Conservation (phyloP, 2,113 vertebrate species). For the Alligator sinensis region DNA sequence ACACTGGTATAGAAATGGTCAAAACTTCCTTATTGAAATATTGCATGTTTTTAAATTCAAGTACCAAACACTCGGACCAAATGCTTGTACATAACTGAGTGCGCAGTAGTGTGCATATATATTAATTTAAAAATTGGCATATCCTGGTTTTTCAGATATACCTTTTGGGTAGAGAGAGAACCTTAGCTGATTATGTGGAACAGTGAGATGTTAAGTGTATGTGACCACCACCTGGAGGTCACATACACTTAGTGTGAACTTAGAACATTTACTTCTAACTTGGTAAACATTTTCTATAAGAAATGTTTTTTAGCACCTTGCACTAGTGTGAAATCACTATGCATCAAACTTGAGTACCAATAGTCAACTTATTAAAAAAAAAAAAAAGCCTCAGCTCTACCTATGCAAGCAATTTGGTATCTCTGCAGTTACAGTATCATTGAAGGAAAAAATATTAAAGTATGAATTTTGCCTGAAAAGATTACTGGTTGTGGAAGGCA, state of each 20-base stretch:
- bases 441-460: background rate
- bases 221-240: slow-evolving; percentile 56
- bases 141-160: no score
- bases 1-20: no score
- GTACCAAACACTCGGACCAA: background rate
- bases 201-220: background rate
- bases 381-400: background rate
- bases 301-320: background rate
- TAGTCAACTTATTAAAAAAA: accelerated
- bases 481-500: background rate
- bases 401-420: background rate
- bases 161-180: no score
- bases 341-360: background rate
- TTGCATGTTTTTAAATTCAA: background rate
- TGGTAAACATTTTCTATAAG: background rate
- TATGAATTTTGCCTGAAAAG: accelerated
- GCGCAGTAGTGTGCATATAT: accelerated
- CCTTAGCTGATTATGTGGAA: background rate
- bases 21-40: no score
- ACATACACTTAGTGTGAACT: background rate
- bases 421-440: background rate
- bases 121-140: background rate
- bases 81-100: background rate
- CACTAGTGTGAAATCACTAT: background rate
- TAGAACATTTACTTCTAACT: background rate